Base-by-base conservation (phyloP, 2,113 vertebrate species). In the Cyanistes caeruleus region DNA sequence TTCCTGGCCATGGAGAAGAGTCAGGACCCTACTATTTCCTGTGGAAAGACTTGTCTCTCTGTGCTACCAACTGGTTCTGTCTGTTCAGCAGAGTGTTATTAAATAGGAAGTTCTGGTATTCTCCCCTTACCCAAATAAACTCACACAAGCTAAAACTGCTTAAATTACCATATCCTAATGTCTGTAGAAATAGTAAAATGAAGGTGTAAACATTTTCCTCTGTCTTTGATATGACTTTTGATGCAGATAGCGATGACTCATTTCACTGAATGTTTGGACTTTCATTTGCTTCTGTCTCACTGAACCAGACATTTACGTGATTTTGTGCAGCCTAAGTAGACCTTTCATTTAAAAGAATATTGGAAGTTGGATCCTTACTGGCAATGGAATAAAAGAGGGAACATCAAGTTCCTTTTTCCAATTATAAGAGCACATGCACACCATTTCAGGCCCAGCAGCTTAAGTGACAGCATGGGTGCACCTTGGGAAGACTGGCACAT, bases 401-500 rank as follows among this genome's bases (percentile, higher is more conserved):
- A 48, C 3, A 13, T 68, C 23, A 49, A 67, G 73, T 55, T 72
- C n/a, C 15, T 52, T 35, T 82, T 75, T 43, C 23, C 39, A 68
- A 9, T 46, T 67, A 22, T 6, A 46, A 44, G 49, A 33, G 13
- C 28, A 9, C n/a, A 11, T 24, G 28, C 9, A 3, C 6, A 55
- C 3, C 23, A 13, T 64, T 79, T 73, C n/a, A 55, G 20, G 7
- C 22, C 58, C 37, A 10, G 16, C 0, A 0, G 20, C n/a, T 75
- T 68, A 33, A 39, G n/a, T 44, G n/a, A 31, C 17, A 48, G 22
- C 16, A 16, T 24, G n/a, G 21, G 7, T 52, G 44, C 21, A 4
- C 41, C 15, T 5, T 27, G 33, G 7, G 46, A 14, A n/a, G 9
- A 8, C 23, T 53, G 23, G 8, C 1, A 1, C 14, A 2, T 55